phyloP scores from a whole-genome alignment of 2,888 invertebrate genomes.

The Agapetus fuscipes region DNA sequence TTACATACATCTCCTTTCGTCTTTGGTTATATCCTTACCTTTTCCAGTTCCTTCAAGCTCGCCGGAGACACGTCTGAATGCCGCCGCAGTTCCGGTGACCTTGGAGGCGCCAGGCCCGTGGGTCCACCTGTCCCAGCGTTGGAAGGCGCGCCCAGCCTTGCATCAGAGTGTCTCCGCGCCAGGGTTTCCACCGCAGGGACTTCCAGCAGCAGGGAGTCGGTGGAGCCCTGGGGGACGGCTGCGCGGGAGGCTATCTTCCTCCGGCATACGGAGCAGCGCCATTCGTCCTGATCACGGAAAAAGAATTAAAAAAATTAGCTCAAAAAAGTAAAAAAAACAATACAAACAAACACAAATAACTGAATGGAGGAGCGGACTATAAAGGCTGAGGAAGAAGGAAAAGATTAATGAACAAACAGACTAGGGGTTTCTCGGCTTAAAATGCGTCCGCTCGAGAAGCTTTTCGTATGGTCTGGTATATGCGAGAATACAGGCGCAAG shows the following conservation, averaged over 20 bases:
- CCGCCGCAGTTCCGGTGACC: constrained; percentile 70
- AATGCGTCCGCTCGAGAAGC: no score
- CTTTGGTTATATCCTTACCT: no score
- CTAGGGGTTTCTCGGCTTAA: no score
- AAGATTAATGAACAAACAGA: no score
- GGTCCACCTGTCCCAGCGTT: constrained; percentile 41
- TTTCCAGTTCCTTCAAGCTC: constrained; percentile 79
- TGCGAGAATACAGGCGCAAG: no score
- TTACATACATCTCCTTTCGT: no score
- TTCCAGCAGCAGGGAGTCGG: constrained; percentile 70
- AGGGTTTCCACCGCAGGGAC: constrained; percentile 70
- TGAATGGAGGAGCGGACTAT: no score
- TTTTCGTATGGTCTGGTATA: no score
- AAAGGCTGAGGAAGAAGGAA: no score
- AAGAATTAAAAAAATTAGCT: no score
- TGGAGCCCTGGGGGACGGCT: constrained; percentile 55
- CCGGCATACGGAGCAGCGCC: constrained; percentile 86
- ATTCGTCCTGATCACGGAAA: constrained; percentile 65
- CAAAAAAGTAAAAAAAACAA: constrained; percentile 10
- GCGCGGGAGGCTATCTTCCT: constrained; percentile 70
- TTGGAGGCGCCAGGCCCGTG: constrained; percentile 67
- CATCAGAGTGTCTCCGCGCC: constrained; percentile 74
- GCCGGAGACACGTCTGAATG: constrained; percentile 85
- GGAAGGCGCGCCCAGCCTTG: constrained; percentile 51
- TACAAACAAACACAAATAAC: no score